Evolutionary conservation across 2,113 vertebrate species (phyloP), one percentile per base, ranked within the genome.

Genomic region (Entelurus aequoreus): DNA sequence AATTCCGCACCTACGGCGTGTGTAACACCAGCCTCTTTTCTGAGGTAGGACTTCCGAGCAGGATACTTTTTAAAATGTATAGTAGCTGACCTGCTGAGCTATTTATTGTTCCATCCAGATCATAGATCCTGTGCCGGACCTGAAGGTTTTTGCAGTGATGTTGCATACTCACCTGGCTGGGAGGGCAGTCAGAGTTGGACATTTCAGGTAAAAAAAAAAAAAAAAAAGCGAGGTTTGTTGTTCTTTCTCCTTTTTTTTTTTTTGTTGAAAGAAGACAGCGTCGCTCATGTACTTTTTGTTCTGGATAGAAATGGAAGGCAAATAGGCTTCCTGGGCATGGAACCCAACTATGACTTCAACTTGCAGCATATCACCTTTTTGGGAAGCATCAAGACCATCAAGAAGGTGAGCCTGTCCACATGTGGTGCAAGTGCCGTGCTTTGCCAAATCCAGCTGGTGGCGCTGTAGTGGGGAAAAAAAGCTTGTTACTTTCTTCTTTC

Each of bases 161-260:
- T 66, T 94, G 54, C 93, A 94, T 77, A 93, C 90, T 15, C 93
- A 93, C 69, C 52, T 93, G 62, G 84, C 90, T 19, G 92, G 92
- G 16, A 84, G 79, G 14, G 85, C 89, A 63, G 44, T 93, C 65
- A 80, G 88, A 86, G 84, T 87, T 0, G 85, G 82, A 28, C 90
- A 91, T 0, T 92, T 90, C 77, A 84, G 84, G 93, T 93, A 81
- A 84, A 62, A 28, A 28, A 28, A 28, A 28, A n/a, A 28, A 28
- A 28, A 28, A 28, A 28, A 60, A 57, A 64, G 7, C 62, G 5
- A 38, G 9, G 19, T 5, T 10, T 4, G 7, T 1, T 13, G 7
- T 1, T 13, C 4, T 10, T 55, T 8, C 15, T 14, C 37, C 10
- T 5, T 6, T 35, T 10, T 21, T 4, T 4, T 28, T 28, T 28